Evolutionary conservation across 1,140 invertebrate species (phyloP), one percentile per base, ranked within the genome.

Genomic region (Telenomus remus): DNA sequence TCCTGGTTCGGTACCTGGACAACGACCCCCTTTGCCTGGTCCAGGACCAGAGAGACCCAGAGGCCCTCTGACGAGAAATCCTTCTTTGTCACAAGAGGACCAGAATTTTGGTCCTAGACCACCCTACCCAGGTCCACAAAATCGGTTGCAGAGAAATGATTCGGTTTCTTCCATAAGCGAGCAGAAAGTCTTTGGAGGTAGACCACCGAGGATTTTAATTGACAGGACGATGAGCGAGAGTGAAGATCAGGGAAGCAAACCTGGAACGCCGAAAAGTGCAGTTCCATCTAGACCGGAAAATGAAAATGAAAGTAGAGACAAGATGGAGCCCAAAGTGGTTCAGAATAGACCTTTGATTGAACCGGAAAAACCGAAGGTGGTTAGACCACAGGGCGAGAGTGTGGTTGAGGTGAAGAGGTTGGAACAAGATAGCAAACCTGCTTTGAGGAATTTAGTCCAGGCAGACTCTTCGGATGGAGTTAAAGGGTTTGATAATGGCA

Each of bases 401-500:
- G 19, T 11, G 9, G 3, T 4, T 43, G 19, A 27, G 19, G 19
- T 27, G 19, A 27, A 27, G 19, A 27, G 6, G 6, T 27, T 27
- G 10, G 61, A 73, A 3, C 19, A 57, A 16, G 56, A 60, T 16
- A 34, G 76, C 9, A 11, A 9, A 39, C 3, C 9, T n/a, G 37
- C 3, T 2, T 1, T 39, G 9, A 39, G 9, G 8, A 79, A 53
- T 50, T 64, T 56, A 16, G n/a, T 46, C 13, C 60, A 0, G 55
- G 39, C 77, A 0, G 63, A 48, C n/a, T 72, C 80, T 14, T 50
- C 60, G 0, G 80, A 80, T 5, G 65, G 60, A 7, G 75, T 86
- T 0, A 80, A 80, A 47, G 84, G 85, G 0, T 86, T 81, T 42
- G 84, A 86, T 27, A 79, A 87, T 53, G 84, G 84, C 0, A 69